Evolutionary conservation across 2,797 vertebrate genomes (phyloP).

Genomic region (Pachyuromys duprasi): DNA sequence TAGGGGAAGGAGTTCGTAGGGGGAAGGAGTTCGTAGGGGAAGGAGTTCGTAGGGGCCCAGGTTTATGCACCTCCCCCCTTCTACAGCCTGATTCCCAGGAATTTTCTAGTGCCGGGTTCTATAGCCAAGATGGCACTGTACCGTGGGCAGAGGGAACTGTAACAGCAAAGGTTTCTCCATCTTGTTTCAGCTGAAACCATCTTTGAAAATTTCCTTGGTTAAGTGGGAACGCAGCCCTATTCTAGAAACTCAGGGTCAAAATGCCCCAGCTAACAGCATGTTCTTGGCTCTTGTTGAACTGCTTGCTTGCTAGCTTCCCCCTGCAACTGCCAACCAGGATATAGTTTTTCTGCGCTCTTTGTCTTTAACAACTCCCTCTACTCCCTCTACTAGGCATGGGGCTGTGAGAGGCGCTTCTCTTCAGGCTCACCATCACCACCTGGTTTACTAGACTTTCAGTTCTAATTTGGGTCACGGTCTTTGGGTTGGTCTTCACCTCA

Average conservation of each 20-base stretch:
- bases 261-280: background rate
- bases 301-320: background rate
- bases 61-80: background rate
- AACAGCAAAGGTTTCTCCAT: background rate
- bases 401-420: background rate
- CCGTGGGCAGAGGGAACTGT: background rate
- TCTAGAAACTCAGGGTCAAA: background rate
- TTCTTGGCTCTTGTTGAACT: background rate
- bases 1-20: no score
- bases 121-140: rapidly evolving
- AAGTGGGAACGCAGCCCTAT: background rate
- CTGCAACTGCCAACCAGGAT: background rate
- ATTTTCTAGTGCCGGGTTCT: background rate
- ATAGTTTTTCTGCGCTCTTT: background rate
- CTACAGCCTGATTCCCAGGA: background rate
- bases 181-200: background rate
- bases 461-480: background rate
- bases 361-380: background rate
- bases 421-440: background rate
- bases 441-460: background rate
- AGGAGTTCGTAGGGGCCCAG: background rate
- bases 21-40: no score
- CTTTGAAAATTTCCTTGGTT: background rate
- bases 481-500: background rate
- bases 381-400: background rate